Percentiles rank a stretch among this genome's conserved stretches.
Conservation (phyloP, 1,140 invertebrate genomes). For the Branchinecta lynchi region DNA sequence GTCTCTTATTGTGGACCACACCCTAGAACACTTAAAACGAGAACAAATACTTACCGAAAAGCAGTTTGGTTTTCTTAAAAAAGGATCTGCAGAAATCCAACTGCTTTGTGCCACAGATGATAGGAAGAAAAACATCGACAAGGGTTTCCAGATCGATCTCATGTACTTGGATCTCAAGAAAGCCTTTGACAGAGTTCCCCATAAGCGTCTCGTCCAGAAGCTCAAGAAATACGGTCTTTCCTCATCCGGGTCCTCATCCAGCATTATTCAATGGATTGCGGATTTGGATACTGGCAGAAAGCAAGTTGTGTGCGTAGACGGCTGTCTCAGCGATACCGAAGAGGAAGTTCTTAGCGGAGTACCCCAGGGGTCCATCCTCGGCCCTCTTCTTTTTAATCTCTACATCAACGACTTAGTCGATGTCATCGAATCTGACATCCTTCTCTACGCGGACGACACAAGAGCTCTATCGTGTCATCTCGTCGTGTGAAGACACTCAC, state of each 20-base stretch:
- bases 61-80: no score
- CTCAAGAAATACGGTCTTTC: no score
- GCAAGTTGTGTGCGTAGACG: constrained; percentile 4
- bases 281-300: not conserved
- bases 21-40: no score
- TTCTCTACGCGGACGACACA: constrained; percentile 8
- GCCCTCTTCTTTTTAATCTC: no score
- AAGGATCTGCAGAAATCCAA: no score
- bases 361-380: no score
- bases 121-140: constrained; percentile 6
- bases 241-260: constrained; percentile 3
- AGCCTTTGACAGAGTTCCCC: constrained; percentile 8
- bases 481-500: constrained; percentile 8
- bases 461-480: constrained; percentile 6
- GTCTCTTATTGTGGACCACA: no score
- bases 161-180: constrained; percentile 9
- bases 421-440: not conserved
- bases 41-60: no score
- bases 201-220: constrained; percentile 8
- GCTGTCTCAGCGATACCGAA: constrained; percentile 8
- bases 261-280: constrained; percentile 1
- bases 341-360: no score
- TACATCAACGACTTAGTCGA: no score
- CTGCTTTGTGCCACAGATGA: no score
- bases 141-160: constrained; percentile 1